These are phyloP conservation scores for Biston betularia DNA, from an alignment of 2,888 invertebrate species.

Conservation along the genomic window DNA sequence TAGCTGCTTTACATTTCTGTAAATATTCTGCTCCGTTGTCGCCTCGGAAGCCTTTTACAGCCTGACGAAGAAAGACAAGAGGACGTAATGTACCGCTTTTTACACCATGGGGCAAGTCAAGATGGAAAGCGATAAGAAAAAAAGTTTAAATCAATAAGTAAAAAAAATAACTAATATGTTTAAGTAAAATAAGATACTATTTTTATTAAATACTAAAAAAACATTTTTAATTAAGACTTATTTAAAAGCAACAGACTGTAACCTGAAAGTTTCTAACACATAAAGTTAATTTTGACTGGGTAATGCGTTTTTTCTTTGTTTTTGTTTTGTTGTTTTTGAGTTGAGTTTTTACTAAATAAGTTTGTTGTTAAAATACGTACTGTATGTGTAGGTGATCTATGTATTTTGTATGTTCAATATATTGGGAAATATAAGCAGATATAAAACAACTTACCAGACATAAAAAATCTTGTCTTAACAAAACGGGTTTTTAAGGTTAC, in stretches of 20 bases:
- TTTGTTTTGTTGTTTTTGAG: too few species aligned
- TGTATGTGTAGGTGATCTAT: too few species aligned
- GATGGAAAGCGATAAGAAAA: constrained; percentile 10
- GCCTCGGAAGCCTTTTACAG: constrained; percentile 51
- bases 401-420: too few species aligned
- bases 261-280: neutral
- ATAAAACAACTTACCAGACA: too few species aligned
- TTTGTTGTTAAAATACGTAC: too few species aligned
- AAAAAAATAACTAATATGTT: neutral
- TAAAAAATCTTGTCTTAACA: too few species aligned
- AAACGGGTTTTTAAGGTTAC: too few species aligned
- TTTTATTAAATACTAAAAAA: neutral
- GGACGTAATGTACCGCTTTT: constrained; percentile 27
- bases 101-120: constrained; percentile 7
- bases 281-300: too few species aligned
- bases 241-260: neutral
- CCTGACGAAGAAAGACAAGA: constrained; percentile 26
- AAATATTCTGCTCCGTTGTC: neutral
- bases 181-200: neutral
- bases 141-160: constrained; percentile 1
- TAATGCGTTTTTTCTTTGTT: too few species aligned
- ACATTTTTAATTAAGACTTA: neutral
- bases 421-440: too few species aligned
- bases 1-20: neutral
- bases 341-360: too few species aligned